Conservation (phyloP, 2,888 invertebrate genomes). For the Dynastes maya region DNA sequence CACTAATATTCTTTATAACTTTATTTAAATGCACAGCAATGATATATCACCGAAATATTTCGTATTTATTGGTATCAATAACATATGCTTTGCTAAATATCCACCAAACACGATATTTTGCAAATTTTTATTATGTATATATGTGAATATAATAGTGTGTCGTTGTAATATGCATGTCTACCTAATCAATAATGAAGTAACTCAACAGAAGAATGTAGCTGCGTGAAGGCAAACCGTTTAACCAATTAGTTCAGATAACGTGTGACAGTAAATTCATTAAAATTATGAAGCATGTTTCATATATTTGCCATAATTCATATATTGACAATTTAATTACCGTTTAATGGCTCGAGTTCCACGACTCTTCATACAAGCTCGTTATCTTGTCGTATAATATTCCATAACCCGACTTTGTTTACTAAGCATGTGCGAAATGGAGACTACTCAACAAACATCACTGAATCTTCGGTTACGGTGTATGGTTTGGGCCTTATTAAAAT, state of each 20-base stretch:
- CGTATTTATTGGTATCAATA: too few species aligned
- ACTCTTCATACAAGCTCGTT: background rate
- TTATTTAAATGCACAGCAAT: slow-evolving; percentile 4
- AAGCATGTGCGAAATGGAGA: background rate
- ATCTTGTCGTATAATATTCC: slow-evolving; percentile 2
- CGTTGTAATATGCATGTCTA: too few species aligned
- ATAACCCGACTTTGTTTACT: slow-evolving; percentile 7
- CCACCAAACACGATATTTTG: too few species aligned
- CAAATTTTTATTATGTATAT: too few species aligned
- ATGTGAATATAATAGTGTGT: too few species aligned
- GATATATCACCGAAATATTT: background rate
- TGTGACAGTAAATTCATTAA: slow-evolving; percentile 10
- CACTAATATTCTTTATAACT: slow-evolving; percentile 40
- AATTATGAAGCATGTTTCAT: background rate
- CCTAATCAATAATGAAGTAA: too few species aligned
- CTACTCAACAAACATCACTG: slow-evolving; percentile 3
- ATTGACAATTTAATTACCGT: slow-evolving; percentile 16
- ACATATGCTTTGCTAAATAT: too few species aligned
- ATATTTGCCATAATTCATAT: slow-evolving; percentile 6
- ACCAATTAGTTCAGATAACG: slow-evolving; percentile 2
- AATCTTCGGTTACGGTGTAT: too few species aligned
- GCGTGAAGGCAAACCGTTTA: background rate
- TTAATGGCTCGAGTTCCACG: background rate
- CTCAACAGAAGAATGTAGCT: too few species aligned
- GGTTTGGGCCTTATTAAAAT: too few species aligned